Conservation (phyloP, 92 coral and sea anemone species). For the Epizoanthus illoricatus region DNA sequence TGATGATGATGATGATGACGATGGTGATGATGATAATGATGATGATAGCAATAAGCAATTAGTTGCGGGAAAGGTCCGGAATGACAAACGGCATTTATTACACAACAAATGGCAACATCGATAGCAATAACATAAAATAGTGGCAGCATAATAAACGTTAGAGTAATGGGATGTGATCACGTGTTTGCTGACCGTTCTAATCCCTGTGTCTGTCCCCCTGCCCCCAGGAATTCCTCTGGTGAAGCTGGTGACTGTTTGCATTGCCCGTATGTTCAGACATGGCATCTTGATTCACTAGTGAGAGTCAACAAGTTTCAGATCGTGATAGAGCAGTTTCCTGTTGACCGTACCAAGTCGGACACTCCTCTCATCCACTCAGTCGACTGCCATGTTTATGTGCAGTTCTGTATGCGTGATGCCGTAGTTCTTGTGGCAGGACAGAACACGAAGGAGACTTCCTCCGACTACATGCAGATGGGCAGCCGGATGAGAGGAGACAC, state of each 20-base stretch:
- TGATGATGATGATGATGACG: too few species aligned
- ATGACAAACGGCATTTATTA: too few species aligned
- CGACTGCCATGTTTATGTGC: slow-evolving; percentile 49
- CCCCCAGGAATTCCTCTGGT: neutral
- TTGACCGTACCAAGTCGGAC: slow-evolving; percentile 10
- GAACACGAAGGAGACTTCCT: neutral
- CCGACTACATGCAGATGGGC: slow-evolving; percentile 14
- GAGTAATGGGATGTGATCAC: too few species aligned
- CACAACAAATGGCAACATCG: too few species aligned
- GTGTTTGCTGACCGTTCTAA: too few species aligned
- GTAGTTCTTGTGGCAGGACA: slow-evolving; percentile 25
- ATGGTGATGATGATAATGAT: too few species aligned
- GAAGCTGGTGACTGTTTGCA: neutral
- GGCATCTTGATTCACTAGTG: slow-evolving; percentile 60
- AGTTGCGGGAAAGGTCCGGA: too few species aligned
- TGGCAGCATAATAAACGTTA: too few species aligned
- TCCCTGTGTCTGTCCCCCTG: neutral
- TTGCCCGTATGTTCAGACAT: slow-evolving; percentile 47
- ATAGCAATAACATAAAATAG: too few species aligned
- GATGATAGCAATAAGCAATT: too few species aligned
- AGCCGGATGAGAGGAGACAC: neutral
- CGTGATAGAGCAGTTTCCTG: slow-evolving; percentile 59
- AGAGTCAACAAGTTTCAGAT: slow-evolving; percentile 59
- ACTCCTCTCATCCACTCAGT: slow-evolving; percentile 7
- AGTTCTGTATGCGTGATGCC: slow-evolving; percentile 51